These are phyloP conservation scores for Hyphantria cunea DNA, from an alignment of 1,140 invertebrate genomes.

Conservation along the genomic window DNA sequence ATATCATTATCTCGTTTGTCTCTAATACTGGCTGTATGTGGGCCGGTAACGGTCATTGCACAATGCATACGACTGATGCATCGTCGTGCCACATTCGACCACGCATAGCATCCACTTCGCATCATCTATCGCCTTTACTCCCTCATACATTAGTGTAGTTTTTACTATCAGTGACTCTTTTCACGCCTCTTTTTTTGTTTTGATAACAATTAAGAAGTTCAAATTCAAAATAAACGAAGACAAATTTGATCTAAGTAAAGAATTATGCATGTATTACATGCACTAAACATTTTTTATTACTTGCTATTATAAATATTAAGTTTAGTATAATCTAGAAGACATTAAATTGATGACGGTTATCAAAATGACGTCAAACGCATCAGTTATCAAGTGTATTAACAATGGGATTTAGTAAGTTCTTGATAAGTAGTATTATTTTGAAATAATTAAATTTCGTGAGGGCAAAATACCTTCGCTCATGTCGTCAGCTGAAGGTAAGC, in stretches of 20 bases:
- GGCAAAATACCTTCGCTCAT: conserved; percentile 71
- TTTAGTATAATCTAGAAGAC: background rate
- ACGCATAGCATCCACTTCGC: conserved; percentile 31
- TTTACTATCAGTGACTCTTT: no score
- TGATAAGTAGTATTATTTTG: conserved; percentile 9
- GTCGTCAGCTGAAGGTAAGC: conserved; percentile 67
- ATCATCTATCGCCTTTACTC: conserved; percentile 24
- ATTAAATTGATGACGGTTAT: conserved; percentile 14
- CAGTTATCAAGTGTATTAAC: background rate
- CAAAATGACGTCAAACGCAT: background rate
- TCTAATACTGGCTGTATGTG: conserved; percentile 53
- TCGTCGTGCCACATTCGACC: conserved; percentile 58
- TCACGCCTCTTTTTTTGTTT: no score
- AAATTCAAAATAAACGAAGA: no score
- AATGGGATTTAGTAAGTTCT: background rate
- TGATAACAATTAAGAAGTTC: no score
- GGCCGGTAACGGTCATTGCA: conserved; percentile 68
- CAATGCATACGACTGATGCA: conserved; percentile 65
- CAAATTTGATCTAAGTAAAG: no score
- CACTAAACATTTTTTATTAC: conserved; percentile 1
- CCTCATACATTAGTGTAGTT: no score
- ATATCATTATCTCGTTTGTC: conserved; percentile 57
- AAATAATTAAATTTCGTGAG: background rate
- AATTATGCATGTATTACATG: background rate
- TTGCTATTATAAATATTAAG: conserved; percentile 5